Base-by-base conservation (phyloP, 2,113 vertebrate genomes). In the Mobula hypostoma region DNA sequence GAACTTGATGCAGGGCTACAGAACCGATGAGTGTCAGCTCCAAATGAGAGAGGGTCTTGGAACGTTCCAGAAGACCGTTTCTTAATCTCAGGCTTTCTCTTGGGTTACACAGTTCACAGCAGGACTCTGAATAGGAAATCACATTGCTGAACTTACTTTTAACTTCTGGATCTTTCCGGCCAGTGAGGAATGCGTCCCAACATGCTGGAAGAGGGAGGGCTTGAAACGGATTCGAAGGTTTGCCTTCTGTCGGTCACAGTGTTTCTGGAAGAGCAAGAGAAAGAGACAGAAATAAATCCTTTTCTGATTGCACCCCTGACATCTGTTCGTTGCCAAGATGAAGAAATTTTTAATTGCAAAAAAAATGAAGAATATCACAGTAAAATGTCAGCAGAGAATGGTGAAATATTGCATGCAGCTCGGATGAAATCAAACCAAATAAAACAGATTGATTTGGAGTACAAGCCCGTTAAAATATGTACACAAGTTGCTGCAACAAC, bases 161-260 rank as follows among this genome's bases (percentile, higher is more conserved):
- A 99, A 97, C 94, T 99, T 99, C 97, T 99, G 99, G 94, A 99
- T 99, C 96, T 99, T 99, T 94, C 99, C 99, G 0, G 99, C 98
- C 95, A 99, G 96, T 1, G 99, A 99, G 0, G 99, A 99, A 96
- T 99, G 99, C 0, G 98, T 99, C 92, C 99, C 99, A 77, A 99
- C 98, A 0, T 99, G 99, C 95, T 99, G 99, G 97, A 99, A 99
- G 70, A 99, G 98, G 0, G 99, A 99, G 0, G 99, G 99, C 95
- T 99, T 99, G 96, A 99, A 99, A 63, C 99, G 98, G 95, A 99
- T 98, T 95, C 99, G 97, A 95, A 99, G 97, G 96, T 99, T 99
- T 94, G 98, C 98, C 94, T 99, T 99, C 97, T 99, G 99, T 83
- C 99, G 96, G 96, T 99, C 98, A 11, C 99, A 99, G 96, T 99